These are phyloP conservation scores for Morpho achilles DNA, from an alignment of 2,888 invertebrate species.

Conservation along the genomic window DNA sequence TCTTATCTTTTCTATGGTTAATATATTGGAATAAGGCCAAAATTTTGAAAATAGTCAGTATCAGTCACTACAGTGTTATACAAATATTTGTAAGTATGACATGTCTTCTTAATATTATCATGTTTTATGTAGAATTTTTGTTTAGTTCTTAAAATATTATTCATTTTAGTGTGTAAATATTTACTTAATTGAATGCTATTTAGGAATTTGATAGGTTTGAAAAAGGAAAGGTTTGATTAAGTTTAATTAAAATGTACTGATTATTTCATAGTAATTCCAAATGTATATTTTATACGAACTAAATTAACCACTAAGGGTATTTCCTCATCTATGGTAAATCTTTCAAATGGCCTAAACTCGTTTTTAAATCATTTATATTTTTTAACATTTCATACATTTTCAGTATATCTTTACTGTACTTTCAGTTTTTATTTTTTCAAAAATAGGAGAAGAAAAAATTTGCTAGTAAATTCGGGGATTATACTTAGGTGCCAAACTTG, in stretches of 20 bases:
- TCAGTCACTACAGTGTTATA: slow-evolving; percentile 57
- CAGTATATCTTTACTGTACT: too few relatives aligned
- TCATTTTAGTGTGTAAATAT: slow-evolving; percentile 34
- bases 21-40: slow-evolving; percentile 71
- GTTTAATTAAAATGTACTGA: slow-evolving; percentile 76
- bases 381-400: too few relatives aligned
- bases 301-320: slow-evolving; percentile 54
- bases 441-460: too few relatives aligned
- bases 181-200: slow-evolving; percentile 43
- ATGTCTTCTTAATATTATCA: slow-evolving; percentile 27
- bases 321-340: slow-evolving; percentile 67
- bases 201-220: slow-evolving; percentile 48
- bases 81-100: slow-evolving; percentile 30
- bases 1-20: slow-evolving; percentile 23
- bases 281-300: slow-evolving; percentile 63
- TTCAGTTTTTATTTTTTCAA: too few relatives aligned
- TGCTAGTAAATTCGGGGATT: too few relatives aligned
- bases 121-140: slow-evolving; percentile 22
- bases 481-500: too few relatives aligned
- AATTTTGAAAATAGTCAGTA: slow-evolving; percentile 71
- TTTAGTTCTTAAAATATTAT: slow-evolving; percentile 24
- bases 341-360: slow-evolving; percentile 18
- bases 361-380: not conserved
- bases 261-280: slow-evolving; percentile 69
- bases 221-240: slow-evolving; percentile 56